Evolutionary conservation across 2,113 vertebrate species (phyloP).

Genomic region (Coreoperca whiteheadi): DNA sequence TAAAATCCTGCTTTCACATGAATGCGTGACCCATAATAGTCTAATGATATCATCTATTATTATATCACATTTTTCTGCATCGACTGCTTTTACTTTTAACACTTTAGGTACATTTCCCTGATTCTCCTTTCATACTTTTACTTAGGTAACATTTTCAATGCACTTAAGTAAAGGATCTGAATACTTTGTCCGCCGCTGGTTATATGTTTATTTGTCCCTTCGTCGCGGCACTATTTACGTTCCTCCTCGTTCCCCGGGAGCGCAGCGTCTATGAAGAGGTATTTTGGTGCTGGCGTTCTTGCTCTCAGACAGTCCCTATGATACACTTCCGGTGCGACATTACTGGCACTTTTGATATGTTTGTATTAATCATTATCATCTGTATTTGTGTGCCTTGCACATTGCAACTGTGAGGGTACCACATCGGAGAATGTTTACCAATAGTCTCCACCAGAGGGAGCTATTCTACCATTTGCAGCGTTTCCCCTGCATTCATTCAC

Average conservation of each 20-base stretch:
- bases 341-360: not conserved
- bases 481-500: not conserved
- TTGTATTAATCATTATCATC: not conserved
- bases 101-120: not conserved
- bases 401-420: not conserved
- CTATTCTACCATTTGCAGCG: constrained; percentile 3
- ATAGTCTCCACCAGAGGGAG: constrained; percentile 61
- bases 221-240: too few relatives aligned
- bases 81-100: not conserved
- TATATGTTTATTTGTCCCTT: too few relatives aligned
- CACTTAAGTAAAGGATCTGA: too few relatives aligned
- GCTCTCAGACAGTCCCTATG: too few relatives aligned
- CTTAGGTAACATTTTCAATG: not conserved
- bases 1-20: not conserved
- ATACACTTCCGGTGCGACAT: not conserved
- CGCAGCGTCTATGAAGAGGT: too few relatives aligned
- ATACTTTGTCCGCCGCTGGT: too few relatives aligned
- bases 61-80: not conserved
- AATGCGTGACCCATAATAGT: not conserved
- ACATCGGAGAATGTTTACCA: not conserved
- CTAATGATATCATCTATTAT: too few relatives aligned
- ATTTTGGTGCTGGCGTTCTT: too few relatives aligned
- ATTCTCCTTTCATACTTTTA: not conserved
- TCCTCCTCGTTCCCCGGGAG: too few relatives aligned
- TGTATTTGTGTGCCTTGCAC: not conserved